phyloP scores from a whole-genome alignment of 2,888 invertebrate species.

The Corbicula japonica region DNA sequence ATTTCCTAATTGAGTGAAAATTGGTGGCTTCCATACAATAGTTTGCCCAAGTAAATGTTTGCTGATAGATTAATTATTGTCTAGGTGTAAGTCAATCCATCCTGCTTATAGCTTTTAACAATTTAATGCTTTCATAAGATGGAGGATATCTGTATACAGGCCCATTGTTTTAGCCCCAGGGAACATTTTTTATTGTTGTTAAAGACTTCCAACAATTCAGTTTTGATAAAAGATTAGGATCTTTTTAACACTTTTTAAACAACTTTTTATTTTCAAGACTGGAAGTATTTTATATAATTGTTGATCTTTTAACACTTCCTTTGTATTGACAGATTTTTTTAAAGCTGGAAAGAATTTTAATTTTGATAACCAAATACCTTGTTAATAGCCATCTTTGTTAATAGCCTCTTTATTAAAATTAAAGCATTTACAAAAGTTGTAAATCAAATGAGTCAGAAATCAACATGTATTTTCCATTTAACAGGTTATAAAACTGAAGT shows the following conservation, averaged over 20 bases:
- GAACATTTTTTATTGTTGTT: too few relatives aligned
- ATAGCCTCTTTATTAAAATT: too few relatives aligned
- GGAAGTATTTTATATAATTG: too few relatives aligned
- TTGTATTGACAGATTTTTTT: too few relatives aligned
- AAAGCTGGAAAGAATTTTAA: too few relatives aligned
- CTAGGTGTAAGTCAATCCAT: slow-evolving; percentile 21
- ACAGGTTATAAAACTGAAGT: slow-evolving; percentile 11
- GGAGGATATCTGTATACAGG: slow-evolving; percentile 5
- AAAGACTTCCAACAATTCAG: neutral
- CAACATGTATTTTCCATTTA: neutral
- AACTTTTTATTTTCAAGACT: too few relatives aligned
- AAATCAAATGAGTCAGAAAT: too few relatives aligned
- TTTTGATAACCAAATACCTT: too few relatives aligned
- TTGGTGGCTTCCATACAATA: slow-evolving; percentile 11
- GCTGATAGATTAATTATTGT: slow-evolving; percentile 20
- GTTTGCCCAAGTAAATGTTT: neutral
- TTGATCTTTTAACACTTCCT: too few relatives aligned
- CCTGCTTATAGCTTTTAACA: neutral
- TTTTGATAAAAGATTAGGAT: slow-evolving; percentile 35
- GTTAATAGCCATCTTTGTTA: too few relatives aligned
- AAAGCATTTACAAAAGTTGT: too few relatives aligned
- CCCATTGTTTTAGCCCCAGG: slow-evolving; percentile 11
- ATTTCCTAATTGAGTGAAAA: slow-evolving; percentile 39
- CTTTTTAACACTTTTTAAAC: too few relatives aligned
- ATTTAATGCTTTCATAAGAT: slow-evolving; percentile 1